Evolutionary conservation across 2,888 invertebrate genomes (phyloP), one percentile per base, ranked within the genome.

Genomic region (Agapetus fuscipes): DNA sequence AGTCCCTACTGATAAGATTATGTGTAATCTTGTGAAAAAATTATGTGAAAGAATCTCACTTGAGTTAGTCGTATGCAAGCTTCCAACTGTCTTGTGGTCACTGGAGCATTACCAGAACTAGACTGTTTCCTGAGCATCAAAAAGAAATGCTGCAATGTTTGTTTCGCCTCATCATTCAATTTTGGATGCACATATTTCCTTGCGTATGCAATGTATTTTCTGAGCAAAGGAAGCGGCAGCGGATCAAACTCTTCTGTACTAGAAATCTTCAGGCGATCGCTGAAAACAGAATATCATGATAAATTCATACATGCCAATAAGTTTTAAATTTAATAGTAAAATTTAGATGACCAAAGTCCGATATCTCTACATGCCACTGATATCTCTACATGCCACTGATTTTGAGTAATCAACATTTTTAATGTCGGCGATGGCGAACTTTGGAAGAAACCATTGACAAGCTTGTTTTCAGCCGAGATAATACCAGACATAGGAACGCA

Each of bases 181-280:
- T 74, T 74, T 1, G 95, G 93, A 49, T 83, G 78, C 0, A 93
- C 85, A 60, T 88, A 89, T 58, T 88, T 81, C 45, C 83, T 77
- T 1, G 93, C 88, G 61, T 94, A 96, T 0, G 85, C 86, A 35
- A 96, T 83, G 56, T 93, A 96, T 64, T 93, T 94, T 44, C 90
- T 76, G 3, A 96, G 70, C 31, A 89, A 60, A 35, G 75, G 72
- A 34, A 79, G 70, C 0, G 94, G 87, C 40, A 96, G 64, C 3
- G 77, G 65, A 56, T 90, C 83, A 20, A 83, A 59, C 0, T 64
- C 60, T 54, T 85, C 83, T 3, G 74, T 74, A 3, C 66, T 61
- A 37, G 66, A 62, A 20, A 78, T 51, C 48, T 71, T 74, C 46
- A 86, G 65, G 50, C 75, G 69, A 54, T 71, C 70, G 46, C 76